Percentiles rank a stretch among this genome's conserved stretches.
Evolutionary conservation across 1,140 invertebrate species (phyloP).

Genomic region (Bactericera cockerelli): DNA sequence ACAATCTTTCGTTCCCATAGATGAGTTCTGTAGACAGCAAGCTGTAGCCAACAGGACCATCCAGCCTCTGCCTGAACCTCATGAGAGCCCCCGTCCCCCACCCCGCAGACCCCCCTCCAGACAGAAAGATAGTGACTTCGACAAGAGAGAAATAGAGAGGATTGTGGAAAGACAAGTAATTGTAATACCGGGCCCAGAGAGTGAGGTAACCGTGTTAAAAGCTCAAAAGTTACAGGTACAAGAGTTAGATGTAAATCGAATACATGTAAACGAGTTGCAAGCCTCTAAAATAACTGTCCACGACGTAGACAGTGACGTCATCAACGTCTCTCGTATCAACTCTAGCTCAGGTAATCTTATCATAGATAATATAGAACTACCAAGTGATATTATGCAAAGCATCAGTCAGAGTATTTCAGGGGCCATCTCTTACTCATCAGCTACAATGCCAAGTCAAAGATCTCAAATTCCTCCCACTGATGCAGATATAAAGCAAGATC

Average conservation of each 20-base stretch:
- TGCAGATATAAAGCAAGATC: neutral
- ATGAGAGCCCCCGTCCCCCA: neutral
- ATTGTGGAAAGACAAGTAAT: slow-evolving; percentile 16
- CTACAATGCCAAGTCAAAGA: slow-evolving; percentile 1
- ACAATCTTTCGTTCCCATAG: neutral
- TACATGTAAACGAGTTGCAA: slow-evolving; percentile 57
- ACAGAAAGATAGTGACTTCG: neutral
- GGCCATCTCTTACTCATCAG: neutral
- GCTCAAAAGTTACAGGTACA: slow-evolving; percentile 41
- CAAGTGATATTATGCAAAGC: slow-evolving; percentile 21
- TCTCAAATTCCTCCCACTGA: neutral
- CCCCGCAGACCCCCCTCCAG: neutral
- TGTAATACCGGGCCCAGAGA: slow-evolving; percentile 17
- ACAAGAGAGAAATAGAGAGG: neutral
- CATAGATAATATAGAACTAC: slow-evolving; percentile 45
- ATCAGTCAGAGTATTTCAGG: slow-evolving; percentile 1
- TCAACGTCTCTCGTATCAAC: slow-evolving; percentile 48
- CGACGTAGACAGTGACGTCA: slow-evolving; percentile 52
- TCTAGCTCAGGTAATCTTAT: slow-evolving; percentile 44
- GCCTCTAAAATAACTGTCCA: slow-evolving; percentile 60
- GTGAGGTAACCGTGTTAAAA: slow-evolving; percentile 29
- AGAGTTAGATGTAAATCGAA: slow-evolving; percentile 57
- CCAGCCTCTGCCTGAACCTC: neutral
- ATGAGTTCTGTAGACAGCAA: neutral
- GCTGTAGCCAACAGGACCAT: neutral